These are phyloP conservation scores for Stenchaetothrips biformis DNA, from an alignment of 2,888 invertebrate genomes.

Conservation along the genomic window DNA sequence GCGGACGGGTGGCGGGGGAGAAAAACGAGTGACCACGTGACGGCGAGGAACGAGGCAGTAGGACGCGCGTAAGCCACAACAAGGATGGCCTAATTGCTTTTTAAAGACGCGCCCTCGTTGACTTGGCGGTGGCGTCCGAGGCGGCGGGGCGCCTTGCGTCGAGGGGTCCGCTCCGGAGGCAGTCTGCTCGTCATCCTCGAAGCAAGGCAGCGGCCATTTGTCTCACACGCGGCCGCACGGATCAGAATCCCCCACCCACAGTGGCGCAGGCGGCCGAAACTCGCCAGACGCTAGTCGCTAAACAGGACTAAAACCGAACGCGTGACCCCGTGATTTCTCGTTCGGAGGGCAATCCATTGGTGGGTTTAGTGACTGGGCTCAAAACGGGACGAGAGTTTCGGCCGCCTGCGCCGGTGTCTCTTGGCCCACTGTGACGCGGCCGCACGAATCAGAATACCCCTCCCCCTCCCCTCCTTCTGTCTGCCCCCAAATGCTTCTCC, in stretches of 20 bases:
- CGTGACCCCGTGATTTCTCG: no score
- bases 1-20: no score
- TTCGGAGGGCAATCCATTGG: no score
- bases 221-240: not conserved
- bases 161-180: not conserved
- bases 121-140: no score
- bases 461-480: not conserved
- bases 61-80: not conserved
- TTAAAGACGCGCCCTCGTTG: not conserved
- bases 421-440: not conserved
- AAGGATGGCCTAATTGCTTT: not conserved
- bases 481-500: no score
- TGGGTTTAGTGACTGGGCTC: no score
- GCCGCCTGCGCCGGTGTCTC: not conserved
- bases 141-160: no score
- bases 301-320: no score
- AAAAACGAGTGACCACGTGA: no score
- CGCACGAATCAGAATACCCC: not conserved
- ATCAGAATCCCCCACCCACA: not conserved
- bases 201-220: not conserved
- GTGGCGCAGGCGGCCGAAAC: not conserved
- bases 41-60: no score
- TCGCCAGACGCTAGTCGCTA: not conserved
- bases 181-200: not conserved
- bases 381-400: not conserved